These are phyloP conservation scores for Ichneumoninae sp. DNA, from an alignment of 2,888 invertebrate genomes.

Conservation along the genomic window DNA sequence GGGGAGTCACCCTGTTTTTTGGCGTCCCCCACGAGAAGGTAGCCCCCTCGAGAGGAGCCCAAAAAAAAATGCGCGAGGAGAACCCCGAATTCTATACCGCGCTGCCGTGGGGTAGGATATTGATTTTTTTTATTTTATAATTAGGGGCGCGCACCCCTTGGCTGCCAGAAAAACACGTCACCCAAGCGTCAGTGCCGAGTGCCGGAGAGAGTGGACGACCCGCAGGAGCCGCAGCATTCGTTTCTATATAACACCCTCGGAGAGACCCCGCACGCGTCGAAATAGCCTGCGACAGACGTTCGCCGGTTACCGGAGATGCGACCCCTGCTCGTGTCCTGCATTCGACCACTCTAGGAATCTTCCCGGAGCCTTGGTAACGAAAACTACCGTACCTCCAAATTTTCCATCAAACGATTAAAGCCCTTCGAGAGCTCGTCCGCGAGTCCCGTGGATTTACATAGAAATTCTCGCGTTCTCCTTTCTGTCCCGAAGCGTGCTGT, in stretches of 20 bases:
- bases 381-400: neutral
- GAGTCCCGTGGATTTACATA: slow-evolving; percentile 42
- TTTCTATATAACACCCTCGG: slow-evolving; percentile 21
- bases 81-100: slow-evolving; percentile 55
- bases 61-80: slow-evolving; percentile 55
- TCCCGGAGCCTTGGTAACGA: neutral
- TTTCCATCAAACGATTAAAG: neutral
- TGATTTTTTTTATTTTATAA: slow-evolving; percentile 84
- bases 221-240: slow-evolving; percentile 45
- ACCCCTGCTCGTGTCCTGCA: slow-evolving; percentile 8
- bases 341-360: slow-evolving; percentile 1
- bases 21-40: slow-evolving; percentile 55
- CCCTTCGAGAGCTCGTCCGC: slow-evolving; percentile 6
- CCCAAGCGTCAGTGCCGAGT: slow-evolving; percentile 69
- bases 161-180: slow-evolving; percentile 83
- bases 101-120: slow-evolving; percentile 81
- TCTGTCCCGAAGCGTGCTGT: slow-evolving; percentile 13
- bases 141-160: slow-evolving; percentile 83
- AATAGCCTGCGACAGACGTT: slow-evolving; percentile 65
- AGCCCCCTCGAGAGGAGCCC: slow-evolving; percentile 43
- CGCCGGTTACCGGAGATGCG: slow-evolving; percentile 41
- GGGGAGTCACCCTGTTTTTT: slow-evolving; percentile 81
- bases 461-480: slow-evolving; percentile 18
- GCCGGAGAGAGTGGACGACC: slow-evolving; percentile 41
- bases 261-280: slow-evolving; percentile 41